Percentiles rank a stretch among this genome's conserved stretches.
These are phyloP conservation scores for Dipus sagitta DNA, from an alignment of 2,797 vertebrate genomes.

Conservation along the genomic window DNA sequence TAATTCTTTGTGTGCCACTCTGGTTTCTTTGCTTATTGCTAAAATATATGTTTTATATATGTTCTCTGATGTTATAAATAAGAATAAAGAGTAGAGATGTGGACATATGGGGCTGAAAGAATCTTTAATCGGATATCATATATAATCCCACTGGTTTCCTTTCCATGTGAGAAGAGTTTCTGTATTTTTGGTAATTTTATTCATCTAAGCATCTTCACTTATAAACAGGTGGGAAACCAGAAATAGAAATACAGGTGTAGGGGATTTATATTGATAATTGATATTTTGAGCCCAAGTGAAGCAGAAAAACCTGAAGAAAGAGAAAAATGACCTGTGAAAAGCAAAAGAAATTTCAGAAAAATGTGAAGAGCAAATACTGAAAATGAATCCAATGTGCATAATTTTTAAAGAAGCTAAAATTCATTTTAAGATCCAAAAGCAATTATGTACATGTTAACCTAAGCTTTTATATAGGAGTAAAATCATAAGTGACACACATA, in stretches of 20 bases:
- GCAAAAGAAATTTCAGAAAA: background rate
- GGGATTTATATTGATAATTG: slow-evolving; percentile 66
- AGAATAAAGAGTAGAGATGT: background rate
- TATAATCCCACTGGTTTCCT: slow-evolving; percentile 30
- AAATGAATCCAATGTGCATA: background rate
- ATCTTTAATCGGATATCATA: slow-evolving; percentile 54
- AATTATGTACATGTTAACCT: background rate
- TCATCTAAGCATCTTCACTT: slow-evolving; percentile 4
- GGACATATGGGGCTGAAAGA: slow-evolving; percentile 38
- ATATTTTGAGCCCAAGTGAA: slow-evolving; percentile 50
- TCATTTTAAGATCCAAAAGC: slow-evolving; percentile 5
- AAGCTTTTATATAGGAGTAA: slow-evolving; percentile 21
- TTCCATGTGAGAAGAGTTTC: slow-evolving; percentile 30
- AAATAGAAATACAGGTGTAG: slow-evolving; percentile 67
- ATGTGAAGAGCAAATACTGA: background rate
- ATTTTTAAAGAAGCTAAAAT: background rate
- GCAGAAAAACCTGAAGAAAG: slow-evolving; percentile 28
- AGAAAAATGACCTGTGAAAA: background rate
- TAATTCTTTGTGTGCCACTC: background rate
- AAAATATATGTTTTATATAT: background rate
- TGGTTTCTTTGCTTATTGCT: background rate
- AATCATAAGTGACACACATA: background rate
- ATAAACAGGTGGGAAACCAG: slow-evolving; percentile 51
- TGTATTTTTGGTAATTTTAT: slow-evolving; percentile 33
- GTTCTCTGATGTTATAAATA: background rate